Evolutionary conservation across 2,888 invertebrate genomes (phyloP).

Genomic region (Nudaria mundana): DNA sequence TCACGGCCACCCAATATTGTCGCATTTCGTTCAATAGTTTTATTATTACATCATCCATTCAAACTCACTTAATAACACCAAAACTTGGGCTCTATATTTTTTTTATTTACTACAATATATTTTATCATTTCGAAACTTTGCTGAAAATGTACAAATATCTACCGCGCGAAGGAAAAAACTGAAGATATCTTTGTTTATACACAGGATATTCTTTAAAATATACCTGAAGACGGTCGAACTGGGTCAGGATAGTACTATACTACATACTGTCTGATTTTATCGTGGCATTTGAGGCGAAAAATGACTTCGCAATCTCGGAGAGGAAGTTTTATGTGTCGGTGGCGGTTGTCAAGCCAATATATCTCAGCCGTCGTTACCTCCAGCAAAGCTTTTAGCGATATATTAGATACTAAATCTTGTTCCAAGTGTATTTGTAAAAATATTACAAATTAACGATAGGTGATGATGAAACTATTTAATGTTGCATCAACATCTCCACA

Average conservation of each 20-base stretch:
- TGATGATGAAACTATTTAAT: too few relatives aligned
- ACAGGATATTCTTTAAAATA: neutral
- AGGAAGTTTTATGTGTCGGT: slow-evolving; percentile 6
- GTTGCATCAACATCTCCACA: too few relatives aligned
- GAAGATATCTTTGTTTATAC: neutral
- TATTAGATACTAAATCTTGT: neutral
- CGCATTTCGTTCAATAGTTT: too few relatives aligned
- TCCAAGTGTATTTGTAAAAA: slow-evolving; percentile 10
- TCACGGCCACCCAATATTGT: too few relatives aligned
- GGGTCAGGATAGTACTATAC: slow-evolving; percentile 2
- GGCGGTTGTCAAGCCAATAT: slow-evolving; percentile 4
- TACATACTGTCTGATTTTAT: slow-evolving; percentile 10
- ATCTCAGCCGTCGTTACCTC: slow-evolving; percentile 2
- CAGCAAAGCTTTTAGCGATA: neutral
- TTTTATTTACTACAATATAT: too few relatives aligned
- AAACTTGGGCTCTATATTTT: too few relatives aligned
- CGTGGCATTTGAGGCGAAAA: slow-evolving; percentile 7
- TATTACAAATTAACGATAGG: neutral
- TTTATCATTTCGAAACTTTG: too few relatives aligned
- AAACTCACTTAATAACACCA: too few relatives aligned
- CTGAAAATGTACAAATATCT: too few relatives aligned
- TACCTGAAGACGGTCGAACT: slow-evolving; percentile 1
- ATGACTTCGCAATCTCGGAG: slow-evolving; percentile 4
- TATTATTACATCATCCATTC: too few relatives aligned
- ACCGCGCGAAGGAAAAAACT: too few relatives aligned